Percentiles rank a stretch among this genome's conserved stretches.
These are phyloP conservation scores for Tichodroma muraria DNA, from an alignment of 2,113 vertebrate genomes.

Conservation along the genomic window DNA sequence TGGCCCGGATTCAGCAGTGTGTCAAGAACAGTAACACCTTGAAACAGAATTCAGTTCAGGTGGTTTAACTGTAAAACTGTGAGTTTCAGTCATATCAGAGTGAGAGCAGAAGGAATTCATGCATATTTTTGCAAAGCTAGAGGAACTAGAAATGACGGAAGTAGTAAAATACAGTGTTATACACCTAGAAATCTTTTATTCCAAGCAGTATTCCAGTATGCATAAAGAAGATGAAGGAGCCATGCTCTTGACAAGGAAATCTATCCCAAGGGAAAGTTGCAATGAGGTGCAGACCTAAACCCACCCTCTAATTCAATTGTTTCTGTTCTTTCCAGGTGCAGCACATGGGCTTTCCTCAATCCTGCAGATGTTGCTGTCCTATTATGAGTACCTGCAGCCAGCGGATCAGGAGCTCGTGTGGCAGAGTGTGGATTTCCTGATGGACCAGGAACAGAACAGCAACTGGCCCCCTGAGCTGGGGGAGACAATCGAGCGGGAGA, in stretches of 20 bases:
- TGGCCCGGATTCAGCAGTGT: neutral
- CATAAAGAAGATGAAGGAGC: neutral
- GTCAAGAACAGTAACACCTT: neutral
- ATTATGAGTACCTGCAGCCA: constrained; percentile 81
- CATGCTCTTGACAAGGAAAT: neutral
- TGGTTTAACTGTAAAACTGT: no score
- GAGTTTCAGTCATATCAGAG: neutral
- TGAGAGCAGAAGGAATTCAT: neutral
- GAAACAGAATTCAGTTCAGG: neutral
- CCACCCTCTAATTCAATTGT: neutral
- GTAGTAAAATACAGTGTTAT: neutral
- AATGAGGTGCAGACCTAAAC: neutral
- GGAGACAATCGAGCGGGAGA: constrained; percentile 83
- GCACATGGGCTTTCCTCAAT: constrained; percentile 88
- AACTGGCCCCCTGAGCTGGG: constrained; percentile 90
- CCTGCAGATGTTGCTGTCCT: constrained; percentile 88
- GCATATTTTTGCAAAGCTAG: neutral
- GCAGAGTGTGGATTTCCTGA: constrained; percentile 89
- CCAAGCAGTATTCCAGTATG: neutral
- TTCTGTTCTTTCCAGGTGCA: constrained; percentile 68
- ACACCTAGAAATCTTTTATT: neutral
- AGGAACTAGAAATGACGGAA: neutral
- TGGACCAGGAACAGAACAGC: constrained; percentile 89
- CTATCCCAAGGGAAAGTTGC: neutral
- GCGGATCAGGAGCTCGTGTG: constrained; percentile 84